Conservation (phyloP, 2,888 invertebrate genomes). For the Eledone cirrhosa region DNA sequence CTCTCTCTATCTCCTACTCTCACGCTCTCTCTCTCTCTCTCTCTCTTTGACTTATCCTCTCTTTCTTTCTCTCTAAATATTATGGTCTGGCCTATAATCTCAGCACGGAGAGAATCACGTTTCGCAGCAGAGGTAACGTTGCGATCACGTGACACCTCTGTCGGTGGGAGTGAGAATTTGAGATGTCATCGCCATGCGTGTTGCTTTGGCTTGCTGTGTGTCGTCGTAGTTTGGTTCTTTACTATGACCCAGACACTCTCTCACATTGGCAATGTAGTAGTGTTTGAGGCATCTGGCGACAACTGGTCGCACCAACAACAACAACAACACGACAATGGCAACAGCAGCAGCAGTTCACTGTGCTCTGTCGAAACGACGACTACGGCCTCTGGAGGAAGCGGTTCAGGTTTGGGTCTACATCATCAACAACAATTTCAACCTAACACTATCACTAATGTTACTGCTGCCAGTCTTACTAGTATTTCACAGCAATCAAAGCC, state of each 20-base stretch:
- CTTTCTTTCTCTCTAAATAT: background rate
- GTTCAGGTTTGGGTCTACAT: background rate
- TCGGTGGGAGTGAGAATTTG: background rate
- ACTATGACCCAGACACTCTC: conserved; percentile 26
- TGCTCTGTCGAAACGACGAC: background rate
- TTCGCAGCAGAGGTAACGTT: conserved; percentile 20
- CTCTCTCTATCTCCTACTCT: too few species aligned
- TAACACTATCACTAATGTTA: background rate
- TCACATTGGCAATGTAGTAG: conserved; percentile 22
- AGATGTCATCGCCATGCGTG: conserved; percentile 25
- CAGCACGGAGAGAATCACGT: background rate
- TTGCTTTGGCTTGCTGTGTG: conserved; percentile 17
- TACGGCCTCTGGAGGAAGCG: background rate
- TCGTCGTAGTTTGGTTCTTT: conserved; percentile 7
- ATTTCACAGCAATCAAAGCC: background rate
- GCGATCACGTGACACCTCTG: conserved; percentile 20
- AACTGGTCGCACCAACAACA: conserved; percentile 14
- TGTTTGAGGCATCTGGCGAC: conserved; percentile 17
- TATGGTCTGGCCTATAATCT: too few species aligned
- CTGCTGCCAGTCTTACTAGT: background rate
- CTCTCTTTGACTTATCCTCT: background rate
- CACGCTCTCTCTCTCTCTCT: background rate
- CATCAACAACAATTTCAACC: conserved; percentile 1
- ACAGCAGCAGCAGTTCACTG: background rate
- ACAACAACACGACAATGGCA: background rate